Conservation (phyloP, 2,797 vertebrate genomes). For the Apodemus agrarius region DNA sequence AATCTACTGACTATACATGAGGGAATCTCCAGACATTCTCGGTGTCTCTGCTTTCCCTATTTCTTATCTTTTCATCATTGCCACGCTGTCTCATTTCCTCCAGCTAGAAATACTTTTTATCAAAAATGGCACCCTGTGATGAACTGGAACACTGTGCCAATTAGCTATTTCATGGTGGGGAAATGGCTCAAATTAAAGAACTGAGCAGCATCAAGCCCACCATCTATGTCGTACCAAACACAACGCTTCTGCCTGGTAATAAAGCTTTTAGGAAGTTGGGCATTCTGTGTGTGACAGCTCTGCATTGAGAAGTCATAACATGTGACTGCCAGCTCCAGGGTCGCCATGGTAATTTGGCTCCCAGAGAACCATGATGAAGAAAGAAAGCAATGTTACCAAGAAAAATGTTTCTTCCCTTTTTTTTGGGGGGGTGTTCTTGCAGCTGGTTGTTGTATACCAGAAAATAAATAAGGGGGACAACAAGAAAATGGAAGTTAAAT, state of each 20-base stretch:
- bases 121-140: constrained; percentile 47
- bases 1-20: background rate
- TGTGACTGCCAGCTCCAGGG: constrained; percentile 57
- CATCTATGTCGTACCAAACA: constrained; percentile 73
- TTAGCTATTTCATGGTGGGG: constrained; percentile 78
- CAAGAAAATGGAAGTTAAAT: constrained; percentile 80
- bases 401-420: constrained; percentile 45
- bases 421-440: constrained; percentile 81
- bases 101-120: background rate
- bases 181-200: constrained; percentile 69
- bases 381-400: constrained; percentile 80
- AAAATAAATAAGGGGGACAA: constrained; percentile 78
- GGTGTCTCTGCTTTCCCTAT: background rate
- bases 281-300: constrained; percentile 67
- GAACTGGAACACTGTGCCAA: constrained; percentile 70
- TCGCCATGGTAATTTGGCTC: constrained; percentile 74
- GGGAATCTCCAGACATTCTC: background rate
- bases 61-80: background rate
- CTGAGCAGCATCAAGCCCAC: constrained; percentile 71
- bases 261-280: constrained; percentile 43
- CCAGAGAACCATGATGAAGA: constrained; percentile 73
- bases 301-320: constrained; percentile 72
- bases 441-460: constrained; percentile 77
- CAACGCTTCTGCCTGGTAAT: constrained; percentile 54
- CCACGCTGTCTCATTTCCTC: background rate